Base-by-base conservation (phyloP, 2,888 invertebrate genomes). In the Watsonalla binaria region DNA sequence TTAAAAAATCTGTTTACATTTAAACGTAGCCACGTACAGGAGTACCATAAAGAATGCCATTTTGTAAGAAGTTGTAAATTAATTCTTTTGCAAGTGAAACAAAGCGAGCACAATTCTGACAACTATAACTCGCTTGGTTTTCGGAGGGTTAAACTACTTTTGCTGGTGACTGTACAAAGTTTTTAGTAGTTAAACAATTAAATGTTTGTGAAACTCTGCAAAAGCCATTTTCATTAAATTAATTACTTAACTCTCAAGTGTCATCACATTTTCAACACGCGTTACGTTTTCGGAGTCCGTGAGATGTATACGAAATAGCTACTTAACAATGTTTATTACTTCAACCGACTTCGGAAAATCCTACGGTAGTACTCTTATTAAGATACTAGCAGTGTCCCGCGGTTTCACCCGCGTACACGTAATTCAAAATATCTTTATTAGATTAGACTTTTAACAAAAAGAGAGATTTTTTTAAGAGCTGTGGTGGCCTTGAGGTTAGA, bases 211-310 rank as follows among this genome's bases (percentile, higher is more conserved):
- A 37, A 49, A 49, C 15, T 49, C 49, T 14, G 14, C 13, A n/a
- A 48, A 49, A 37, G 37, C 49, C 15, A 49, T 37, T 49, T 39
- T 39, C 37, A 14, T 49, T 49, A 37, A 49, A 49, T 49, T 49
- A 49, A 49, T 49, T 49, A 37, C 37, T 11, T 11, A 49, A 35
- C 48, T 37, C 37, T 33, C 14, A 48, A 49, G 37, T 49, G 35
- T 8, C 11, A 5, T 15, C 14, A 37, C 15, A 42, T 42, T 42
- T 42, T 42, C 49, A 13, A 34, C 13, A 39, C 14, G 34, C 34
- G 49, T 15, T 34, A 37, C 35, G 37, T 9, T 35, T 49, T 6
- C 13, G 35, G n/a, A 8, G 13, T 35, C 9, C 37, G 37, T 49
- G 34, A 47, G 5, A 47, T 47, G 24, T 15, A 9, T 47, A 47